These are phyloP conservation scores for Thereuonema tuberculata DNA, from an alignment of 1,140 invertebrate genomes.

Conservation along the genomic window DNA sequence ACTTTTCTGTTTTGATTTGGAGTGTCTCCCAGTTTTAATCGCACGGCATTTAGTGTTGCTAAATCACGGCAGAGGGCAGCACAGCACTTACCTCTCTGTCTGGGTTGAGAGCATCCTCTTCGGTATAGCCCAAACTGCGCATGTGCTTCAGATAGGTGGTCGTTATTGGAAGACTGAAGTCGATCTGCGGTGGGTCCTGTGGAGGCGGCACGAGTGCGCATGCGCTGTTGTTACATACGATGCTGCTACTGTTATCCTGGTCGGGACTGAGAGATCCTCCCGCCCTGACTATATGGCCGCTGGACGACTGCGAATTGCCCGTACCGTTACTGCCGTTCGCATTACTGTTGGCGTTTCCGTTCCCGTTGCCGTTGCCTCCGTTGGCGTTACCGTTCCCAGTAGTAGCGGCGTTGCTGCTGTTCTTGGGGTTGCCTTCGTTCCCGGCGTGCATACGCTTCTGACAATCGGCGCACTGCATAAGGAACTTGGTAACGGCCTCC, in stretches of 20 bases:
- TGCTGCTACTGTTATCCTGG: slow-evolving; percentile 16
- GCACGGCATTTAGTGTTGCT: no score
- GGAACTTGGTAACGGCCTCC: slow-evolving; percentile 86
- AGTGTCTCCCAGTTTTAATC: no score
- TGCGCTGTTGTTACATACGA: slow-evolving; percentile 25
- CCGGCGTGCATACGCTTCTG: slow-evolving; percentile 66
- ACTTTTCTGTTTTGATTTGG: no score
- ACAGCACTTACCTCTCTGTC: slow-evolving; percentile 6
- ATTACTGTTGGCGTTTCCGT: background rate
- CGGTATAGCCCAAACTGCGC: slow-evolving; percentile 18
- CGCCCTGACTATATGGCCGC: background rate
- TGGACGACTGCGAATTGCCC: background rate
- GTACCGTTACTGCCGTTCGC: background rate
- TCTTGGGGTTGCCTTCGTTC: background rate
- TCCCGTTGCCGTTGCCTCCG: background rate
- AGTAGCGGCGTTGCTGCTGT: background rate
- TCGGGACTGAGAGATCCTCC: background rate
- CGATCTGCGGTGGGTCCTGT: slow-evolving; percentile 35
- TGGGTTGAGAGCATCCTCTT: slow-evolving; percentile 17
- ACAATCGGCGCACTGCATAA: slow-evolving; percentile 84
- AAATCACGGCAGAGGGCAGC: no score
- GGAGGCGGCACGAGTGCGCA: background rate
- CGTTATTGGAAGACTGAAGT: slow-evolving; percentile 69
- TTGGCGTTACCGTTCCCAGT: slow-evolving; percentile 17
- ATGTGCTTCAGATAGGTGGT: slow-evolving; percentile 64